These are phyloP conservation scores for Cephus nigrinus DNA, from an alignment of 2,888 invertebrate species.

Conservation along the genomic window DNA sequence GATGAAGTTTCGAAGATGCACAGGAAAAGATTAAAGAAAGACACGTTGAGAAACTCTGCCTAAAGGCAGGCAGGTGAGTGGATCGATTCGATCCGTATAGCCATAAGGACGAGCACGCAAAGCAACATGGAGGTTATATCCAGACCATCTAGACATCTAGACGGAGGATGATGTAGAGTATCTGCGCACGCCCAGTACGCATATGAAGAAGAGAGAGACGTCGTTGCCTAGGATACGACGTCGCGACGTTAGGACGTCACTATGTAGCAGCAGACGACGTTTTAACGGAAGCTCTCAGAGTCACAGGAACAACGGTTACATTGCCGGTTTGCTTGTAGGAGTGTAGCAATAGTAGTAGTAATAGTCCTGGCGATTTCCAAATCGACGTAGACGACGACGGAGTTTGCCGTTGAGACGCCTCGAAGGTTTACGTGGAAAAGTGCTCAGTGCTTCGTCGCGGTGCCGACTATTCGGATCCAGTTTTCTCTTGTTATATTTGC, in stretches of 20 bases:
- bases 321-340: neutral
- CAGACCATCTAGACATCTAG: neutral
- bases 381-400: neutral
- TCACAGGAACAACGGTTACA: neutral
- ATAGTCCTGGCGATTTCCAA: neutral
- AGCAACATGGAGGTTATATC: neutral
- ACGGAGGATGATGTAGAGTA: neutral
- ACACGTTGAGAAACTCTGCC: slow-evolving; percentile 28
- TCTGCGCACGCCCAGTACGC: neutral
- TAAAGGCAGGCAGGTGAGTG: slow-evolving; percentile 36
- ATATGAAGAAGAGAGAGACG: neutral
- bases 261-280: neutral
- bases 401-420: neutral
- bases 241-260: neutral
- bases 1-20: neutral
- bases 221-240: slow-evolving; percentile 44
- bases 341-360: neutral
- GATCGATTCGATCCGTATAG: slow-evolving; percentile 35
- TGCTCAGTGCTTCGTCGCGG: neutral
- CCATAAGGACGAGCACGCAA: neutral
- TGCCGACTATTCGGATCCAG: neutral
- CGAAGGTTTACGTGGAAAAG: neutral
- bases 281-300: neutral
- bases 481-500: neutral
- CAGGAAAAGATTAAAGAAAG: neutral